Evolutionary conservation across 2,113 vertebrate species (phyloP).

Genomic region (Phyllostomus hastatus): DNA sequence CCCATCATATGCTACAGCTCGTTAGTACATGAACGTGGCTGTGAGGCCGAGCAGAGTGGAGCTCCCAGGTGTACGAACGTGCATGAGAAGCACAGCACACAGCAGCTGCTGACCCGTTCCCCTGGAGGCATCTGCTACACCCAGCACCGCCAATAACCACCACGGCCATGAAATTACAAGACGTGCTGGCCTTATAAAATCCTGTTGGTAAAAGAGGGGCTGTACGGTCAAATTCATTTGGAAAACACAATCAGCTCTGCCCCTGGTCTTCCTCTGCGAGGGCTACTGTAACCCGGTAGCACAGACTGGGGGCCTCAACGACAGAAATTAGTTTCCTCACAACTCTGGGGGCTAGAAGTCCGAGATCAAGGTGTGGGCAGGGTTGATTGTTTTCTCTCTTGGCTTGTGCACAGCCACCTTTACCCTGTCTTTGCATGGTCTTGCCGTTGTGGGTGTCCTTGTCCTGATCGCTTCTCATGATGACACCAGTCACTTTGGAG

Average conservation of each 20-base stretch:
- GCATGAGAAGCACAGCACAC: not conserved
- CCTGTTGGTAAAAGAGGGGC: not conserved
- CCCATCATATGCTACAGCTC: too few species aligned
- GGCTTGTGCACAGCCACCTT: not conserved
- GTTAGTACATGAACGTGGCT: not conserved
- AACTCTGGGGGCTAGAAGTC: not conserved
- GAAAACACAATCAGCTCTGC: not conserved
- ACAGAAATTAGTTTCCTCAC: not conserved
- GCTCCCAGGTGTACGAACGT: fast-evolving
- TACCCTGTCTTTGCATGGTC: not conserved
- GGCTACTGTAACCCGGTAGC: not conserved
- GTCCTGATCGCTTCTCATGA: not conserved
- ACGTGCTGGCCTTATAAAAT: not conserved
- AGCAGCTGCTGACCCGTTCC: not conserved
- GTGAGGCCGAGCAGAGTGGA: not conserved
- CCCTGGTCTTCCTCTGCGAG: not conserved
- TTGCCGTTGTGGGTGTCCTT: not conserved
- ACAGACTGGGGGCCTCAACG: not conserved
- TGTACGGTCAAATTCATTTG: not conserved
- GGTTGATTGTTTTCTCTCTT: not conserved
- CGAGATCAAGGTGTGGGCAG: not conserved
- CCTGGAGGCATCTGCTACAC: fast-evolving
- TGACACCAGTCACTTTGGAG: not conserved
- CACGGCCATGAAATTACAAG: not conserved
- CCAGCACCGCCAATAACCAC: not conserved